phyloP scores from a whole-genome alignment of 1,140 invertebrate genomes.

The Druon quercuslanigerum region DNA sequence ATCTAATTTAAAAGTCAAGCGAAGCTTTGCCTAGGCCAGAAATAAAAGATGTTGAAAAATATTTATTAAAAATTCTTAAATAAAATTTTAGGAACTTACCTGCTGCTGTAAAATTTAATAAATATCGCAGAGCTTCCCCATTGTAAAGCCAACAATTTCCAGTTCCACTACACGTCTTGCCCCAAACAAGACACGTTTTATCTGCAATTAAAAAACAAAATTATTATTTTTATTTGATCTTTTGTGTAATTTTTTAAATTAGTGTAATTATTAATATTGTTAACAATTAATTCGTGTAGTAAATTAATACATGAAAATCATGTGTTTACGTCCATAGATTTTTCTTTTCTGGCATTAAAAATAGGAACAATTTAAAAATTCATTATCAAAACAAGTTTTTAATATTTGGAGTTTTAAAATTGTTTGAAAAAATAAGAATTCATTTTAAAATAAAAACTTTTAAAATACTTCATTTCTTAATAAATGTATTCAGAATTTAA shows the following conservation, averaged over 20 bases:
- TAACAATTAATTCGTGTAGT: no score
- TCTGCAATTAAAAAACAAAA: slow-evolving; percentile 71
- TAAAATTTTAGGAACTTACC: slow-evolving; percentile 66
- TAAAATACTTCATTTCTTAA: no score
- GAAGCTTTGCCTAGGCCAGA: no score
- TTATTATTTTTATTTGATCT: not conserved
- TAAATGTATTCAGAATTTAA: no score
- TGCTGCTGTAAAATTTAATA: slow-evolving; percentile 81
- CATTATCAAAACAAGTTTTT: no score
- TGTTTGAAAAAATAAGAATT: not conserved
- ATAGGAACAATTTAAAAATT: no score
- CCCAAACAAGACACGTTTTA: slow-evolving; percentile 83
- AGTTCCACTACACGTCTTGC: slow-evolving; percentile 82
- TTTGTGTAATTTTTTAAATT: no score
- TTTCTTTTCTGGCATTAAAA: not conserved
- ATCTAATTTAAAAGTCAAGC: not conserved
- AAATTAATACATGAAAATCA: no score
- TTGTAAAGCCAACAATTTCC: slow-evolving; percentile 87
- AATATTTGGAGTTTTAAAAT: no score
- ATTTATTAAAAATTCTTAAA: not conserved
- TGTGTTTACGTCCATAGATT: no score
- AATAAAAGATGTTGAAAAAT: not conserved
- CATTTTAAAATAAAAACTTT: not conserved
- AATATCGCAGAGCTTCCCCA: slow-evolving; percentile 79
- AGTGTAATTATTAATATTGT: no score